Percentiles rank a stretch among this genome's conserved stretches.
phyloP scores from a whole-genome alignment of 2,888 invertebrate genomes.

The Anthophora plumipes region DNA sequence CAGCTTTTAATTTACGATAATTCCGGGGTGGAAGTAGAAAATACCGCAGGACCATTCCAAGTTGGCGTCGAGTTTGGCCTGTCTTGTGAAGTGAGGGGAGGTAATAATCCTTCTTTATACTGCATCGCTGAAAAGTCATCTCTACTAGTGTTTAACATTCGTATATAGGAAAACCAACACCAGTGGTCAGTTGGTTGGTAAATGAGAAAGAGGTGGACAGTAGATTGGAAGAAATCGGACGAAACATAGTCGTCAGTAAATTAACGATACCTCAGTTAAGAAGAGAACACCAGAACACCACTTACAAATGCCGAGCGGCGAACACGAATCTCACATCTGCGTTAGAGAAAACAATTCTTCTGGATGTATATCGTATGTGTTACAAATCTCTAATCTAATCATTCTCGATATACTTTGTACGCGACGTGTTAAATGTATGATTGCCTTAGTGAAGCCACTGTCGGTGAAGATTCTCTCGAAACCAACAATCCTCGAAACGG shows the following conservation, averaged over 20 bases:
- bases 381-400: too few relatives aligned
- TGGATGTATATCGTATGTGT: constrained; percentile 93
- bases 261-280: constrained; percentile 90
- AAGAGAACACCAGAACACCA: constrained; percentile 92
- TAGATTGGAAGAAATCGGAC: constrained; percentile 88
- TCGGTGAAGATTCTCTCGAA: constrained; percentile 91
- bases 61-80: constrained; percentile 85
- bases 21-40: constrained; percentile 85
- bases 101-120: constrained; percentile 80
- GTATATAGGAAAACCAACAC: constrained; percentile 91
- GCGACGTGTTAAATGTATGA: neutral
- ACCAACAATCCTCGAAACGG: constrained; percentile 91
- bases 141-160: too few relatives aligned
- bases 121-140: neutral
- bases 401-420: neutral
- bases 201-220: constrained; percentile 85
- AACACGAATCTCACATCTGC: constrained; percentile 95
- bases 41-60: constrained; percentile 84
- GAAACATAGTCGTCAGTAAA: constrained; percentile 92
- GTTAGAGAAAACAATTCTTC: constrained; percentile 91
- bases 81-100: constrained; percentile 86
- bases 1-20: constrained; percentile 84
- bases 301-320: constrained; percentile 94
- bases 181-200: constrained; percentile 94
- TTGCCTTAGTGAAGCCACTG: constrained; percentile 90